phyloP scores from a whole-genome alignment of 2,888 invertebrate genomes.

The Trachelus tabidus region DNA sequence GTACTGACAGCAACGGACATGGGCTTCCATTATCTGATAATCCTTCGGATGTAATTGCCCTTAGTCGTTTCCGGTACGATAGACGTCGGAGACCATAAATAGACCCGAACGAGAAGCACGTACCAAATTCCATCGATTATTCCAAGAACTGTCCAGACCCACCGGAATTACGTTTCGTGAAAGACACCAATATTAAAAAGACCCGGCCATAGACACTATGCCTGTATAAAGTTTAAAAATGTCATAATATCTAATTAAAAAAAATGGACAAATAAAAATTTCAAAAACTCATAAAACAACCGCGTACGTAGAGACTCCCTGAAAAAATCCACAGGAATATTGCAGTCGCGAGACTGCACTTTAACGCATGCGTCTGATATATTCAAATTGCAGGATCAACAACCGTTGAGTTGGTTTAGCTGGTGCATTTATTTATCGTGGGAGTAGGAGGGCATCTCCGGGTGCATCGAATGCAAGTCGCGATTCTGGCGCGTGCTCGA shows the following conservation, averaged over 20 bases:
- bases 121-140: background rate
- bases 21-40: background rate
- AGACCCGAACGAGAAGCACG: background rate
- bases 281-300: background rate
- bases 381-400: slow-evolving; percentile 50
- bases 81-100: background rate
- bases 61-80: background rate
- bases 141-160: background rate
- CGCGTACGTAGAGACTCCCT: background rate
- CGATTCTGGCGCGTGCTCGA: slow-evolving; percentile 50
- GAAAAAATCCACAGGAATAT: background rate
- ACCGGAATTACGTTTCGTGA: background rate
- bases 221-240: background rate
- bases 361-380: slow-evolving; percentile 35
- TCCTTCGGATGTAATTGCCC: background rate
- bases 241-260: background rate
- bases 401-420: slow-evolving; percentile 49
- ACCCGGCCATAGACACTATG: background rate
- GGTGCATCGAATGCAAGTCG: slow-evolving; percentile 36
- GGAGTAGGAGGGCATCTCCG: slow-evolving; percentile 23
- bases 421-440: slow-evolving; percentile 52
- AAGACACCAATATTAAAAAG: background rate
- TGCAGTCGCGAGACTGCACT: background rate
- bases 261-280: background rate
- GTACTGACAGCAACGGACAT: background rate